phyloP scores from a whole-genome alignment of 2,888 invertebrate genomes.

The Thera britannica region DNA sequence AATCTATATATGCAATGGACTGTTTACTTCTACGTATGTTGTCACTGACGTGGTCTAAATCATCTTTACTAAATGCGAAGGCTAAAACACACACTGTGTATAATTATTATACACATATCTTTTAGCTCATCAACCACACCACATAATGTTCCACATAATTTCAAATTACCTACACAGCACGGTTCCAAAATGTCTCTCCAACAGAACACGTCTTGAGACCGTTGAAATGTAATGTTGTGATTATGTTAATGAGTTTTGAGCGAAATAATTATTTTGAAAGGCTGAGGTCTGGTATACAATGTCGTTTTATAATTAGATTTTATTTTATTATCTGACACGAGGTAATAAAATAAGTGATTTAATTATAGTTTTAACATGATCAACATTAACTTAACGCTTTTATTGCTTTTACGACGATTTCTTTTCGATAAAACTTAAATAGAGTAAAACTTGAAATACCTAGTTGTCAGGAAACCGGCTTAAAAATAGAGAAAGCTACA shows the following conservation, averaged over 20 bases:
- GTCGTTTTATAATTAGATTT: conserved; percentile 10
- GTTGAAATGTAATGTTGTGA: conserved; percentile 42
- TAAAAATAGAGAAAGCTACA: too few species aligned
- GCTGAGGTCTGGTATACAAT: conserved; percentile 26
- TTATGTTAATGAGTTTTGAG: conserved; percentile 44
- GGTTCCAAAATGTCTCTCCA: conserved; percentile 31
- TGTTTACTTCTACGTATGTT: too few species aligned
- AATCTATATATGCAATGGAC: too few species aligned
- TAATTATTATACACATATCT: not conserved
- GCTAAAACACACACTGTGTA: too few species aligned
- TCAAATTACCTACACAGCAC: conserved; percentile 3
- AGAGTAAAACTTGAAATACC: too few species aligned
- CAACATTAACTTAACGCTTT: not conserved
- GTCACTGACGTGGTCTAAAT: too few species aligned
- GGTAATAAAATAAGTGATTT: not conserved
- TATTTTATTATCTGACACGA: conserved; percentile 9
- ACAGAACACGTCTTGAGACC: conserved; percentile 42
- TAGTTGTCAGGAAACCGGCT: too few species aligned
- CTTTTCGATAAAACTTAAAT: too few species aligned
- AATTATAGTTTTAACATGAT: not conserved
- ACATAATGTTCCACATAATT: conserved; percentile 11
- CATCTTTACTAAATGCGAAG: too few species aligned
- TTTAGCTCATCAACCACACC: conserved; percentile 9
- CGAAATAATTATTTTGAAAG: conserved; percentile 36
- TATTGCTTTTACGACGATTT: not conserved